Evolutionary conservation across 2,888 invertebrate genomes (phyloP), one percentile per base, ranked within the genome.

Genomic region (Tetrapedia diversipes): DNA sequence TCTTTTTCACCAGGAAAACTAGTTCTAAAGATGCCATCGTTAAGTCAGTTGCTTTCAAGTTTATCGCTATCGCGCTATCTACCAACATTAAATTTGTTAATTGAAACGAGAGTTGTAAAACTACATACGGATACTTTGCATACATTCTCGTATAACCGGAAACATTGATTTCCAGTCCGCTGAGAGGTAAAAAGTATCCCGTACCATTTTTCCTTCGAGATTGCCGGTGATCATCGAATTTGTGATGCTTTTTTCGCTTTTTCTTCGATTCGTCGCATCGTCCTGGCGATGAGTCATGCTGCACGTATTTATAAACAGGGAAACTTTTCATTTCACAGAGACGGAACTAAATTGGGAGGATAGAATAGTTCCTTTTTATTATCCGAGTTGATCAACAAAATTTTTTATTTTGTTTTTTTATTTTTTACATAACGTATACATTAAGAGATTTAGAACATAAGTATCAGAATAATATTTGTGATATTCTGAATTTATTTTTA

Each of bases 41-140:
- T n/a, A 22, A 47, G n/a, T 19, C 11, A 65, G 54, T n/a, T 32
- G n/a, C 32, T 41, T 56, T 4, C 41, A 34, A 47, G 56, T 70
- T 61, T 27, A 43, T 73, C 19, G 19, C n/a, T 22, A 53, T 60
- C 69, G 32, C 2, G n/a, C 41, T 56, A 73, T 73, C 49, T 29
- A 43, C 34, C n/a, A 34, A 57, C 37, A 22, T 61, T 39, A 32
- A 32, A 41, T 47, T 45, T 32, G 22, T 43, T 24, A 43, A 54
- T 34, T 43, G 27, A 19, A 24, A 65, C 14, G 11, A n/a, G 19
- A n/a, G 8, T 4, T 32, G 10, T 47, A 45, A 60, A 22, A 60
- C 24, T 3, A 4, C 4, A n/a, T n/a, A n/a, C n/a, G n/a, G n/a
- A n/a, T n/a, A n/a, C n/a, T n/a, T n/a, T n/a, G 4, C 0, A 7